Conservation (phyloP, 2,797 vertebrate genomes). For the Rousettus madagascariensis region DNA sequence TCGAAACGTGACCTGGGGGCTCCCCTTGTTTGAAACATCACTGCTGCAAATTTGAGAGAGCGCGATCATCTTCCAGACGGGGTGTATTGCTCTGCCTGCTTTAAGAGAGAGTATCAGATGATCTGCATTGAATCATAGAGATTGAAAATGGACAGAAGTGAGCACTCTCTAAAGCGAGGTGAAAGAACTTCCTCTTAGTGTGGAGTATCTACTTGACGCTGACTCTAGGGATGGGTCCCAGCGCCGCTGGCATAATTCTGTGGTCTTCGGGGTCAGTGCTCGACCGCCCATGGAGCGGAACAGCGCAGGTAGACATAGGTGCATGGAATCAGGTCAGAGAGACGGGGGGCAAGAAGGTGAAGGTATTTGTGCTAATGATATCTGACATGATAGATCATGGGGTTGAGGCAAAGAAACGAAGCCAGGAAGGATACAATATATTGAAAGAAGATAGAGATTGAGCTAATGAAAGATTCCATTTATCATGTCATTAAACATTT, state of each 20-base stretch:
- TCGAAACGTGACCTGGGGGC: neutral
- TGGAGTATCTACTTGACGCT: neutral
- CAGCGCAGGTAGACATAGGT: neutral
- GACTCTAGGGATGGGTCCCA: neutral
- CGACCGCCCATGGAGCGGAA: neutral
- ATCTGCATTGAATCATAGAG: neutral
- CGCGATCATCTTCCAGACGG: neutral
- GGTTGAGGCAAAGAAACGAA: neutral
- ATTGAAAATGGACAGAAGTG: neutral
- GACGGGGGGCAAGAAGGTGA: neutral
- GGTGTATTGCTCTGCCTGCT: neutral
- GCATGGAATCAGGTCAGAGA: neutral
- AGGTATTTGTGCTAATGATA: neutral
- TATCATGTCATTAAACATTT: neutral
- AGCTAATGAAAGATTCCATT: neutral
- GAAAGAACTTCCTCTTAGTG: neutral
- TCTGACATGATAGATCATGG: neutral
- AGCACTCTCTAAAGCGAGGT: neutral
- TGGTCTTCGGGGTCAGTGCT: neutral
- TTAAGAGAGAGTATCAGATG: neutral
- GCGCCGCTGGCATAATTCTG: neutral
- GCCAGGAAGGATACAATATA: neutral
- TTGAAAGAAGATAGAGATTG: neutral
- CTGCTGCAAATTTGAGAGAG: neutral
- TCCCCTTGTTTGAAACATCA: neutral